Evolutionary conservation across 2,797 vertebrate species (phyloP).

Genomic region (Myotis planiceps): DNA sequence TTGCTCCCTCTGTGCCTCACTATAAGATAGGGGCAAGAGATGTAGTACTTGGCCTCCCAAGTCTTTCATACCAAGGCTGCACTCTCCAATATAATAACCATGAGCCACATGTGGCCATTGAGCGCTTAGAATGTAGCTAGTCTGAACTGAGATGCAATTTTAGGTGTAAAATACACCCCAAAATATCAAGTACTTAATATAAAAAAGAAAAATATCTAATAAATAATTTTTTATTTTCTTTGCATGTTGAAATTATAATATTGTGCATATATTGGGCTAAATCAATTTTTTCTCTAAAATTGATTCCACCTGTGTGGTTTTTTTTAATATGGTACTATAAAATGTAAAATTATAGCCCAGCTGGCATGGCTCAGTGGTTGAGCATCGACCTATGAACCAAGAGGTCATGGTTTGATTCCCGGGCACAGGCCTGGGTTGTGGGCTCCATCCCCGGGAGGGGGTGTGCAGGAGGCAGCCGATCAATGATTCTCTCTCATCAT

Average conservation of each 20-base stretch:
- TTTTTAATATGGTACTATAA: neutral
- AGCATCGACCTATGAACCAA: no score
- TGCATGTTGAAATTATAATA: neutral
- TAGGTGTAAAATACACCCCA: neutral
- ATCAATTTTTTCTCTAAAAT: constrained; percentile 40
- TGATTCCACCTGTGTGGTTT: neutral
- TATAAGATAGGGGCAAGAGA: neutral
- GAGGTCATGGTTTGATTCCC: no score
- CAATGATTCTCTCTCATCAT: no score
- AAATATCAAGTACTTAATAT: neutral
- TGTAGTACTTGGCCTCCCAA: neutral
- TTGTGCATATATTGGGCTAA: neutral
- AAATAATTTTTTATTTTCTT: neutral
- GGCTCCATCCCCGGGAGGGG: no score
- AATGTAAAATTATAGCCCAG: neutral
- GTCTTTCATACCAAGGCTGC: neutral
- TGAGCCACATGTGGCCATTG: neutral
- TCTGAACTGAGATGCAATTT: neutral
- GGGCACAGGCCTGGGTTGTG: no score
- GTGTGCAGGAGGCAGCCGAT: no score
- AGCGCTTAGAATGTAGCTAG: neutral
- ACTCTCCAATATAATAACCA: neutral
- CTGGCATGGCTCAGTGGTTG: no score
- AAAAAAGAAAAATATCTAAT: neutral
- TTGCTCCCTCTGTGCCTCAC: neutral